Evolutionary conservation across 2,888 invertebrate genomes (phyloP).

Genomic region (Branchellion lobata): DNA sequence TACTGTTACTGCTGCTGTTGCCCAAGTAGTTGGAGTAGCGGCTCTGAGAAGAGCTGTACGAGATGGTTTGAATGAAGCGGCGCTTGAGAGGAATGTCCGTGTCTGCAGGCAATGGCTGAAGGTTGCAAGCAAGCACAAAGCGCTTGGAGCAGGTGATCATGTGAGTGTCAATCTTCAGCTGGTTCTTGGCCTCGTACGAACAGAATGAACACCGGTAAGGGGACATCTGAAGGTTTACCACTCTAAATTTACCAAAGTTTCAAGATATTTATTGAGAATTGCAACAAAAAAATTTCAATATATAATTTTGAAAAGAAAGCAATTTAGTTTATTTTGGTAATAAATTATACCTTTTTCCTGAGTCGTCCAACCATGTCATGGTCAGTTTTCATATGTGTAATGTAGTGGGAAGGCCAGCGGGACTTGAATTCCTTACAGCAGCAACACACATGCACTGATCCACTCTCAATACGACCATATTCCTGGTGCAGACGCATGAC

Average conservation of each 20-base stretch:
- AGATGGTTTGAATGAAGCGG: constrained; percentile 29
- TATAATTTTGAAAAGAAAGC: neutral
- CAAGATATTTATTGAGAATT: no score
- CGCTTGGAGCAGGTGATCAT: constrained; percentile 44
- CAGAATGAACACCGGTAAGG: constrained; percentile 43
- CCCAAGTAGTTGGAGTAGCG: constrained; percentile 36
- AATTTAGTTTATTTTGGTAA: no score
- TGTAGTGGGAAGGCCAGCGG: constrained; percentile 44
- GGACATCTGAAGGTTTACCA: constrained; percentile 35
- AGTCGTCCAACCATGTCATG: constrained; percentile 39
- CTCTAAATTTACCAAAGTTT: neutral
- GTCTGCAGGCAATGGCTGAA: constrained; percentile 48
- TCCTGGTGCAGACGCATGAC: constrained; percentile 50
- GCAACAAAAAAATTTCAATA: no score
- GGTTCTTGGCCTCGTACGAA: constrained; percentile 47
- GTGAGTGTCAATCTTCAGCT: constrained; percentile 45
- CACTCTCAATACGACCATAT: constrained; percentile 46
- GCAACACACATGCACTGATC: constrained; percentile 43
- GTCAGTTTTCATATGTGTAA: constrained; percentile 43
- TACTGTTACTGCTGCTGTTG: constrained; percentile 6
- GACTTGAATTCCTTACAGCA: constrained; percentile 44
- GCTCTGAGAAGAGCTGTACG: constrained; percentile 20
- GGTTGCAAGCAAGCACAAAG: constrained; percentile 44
- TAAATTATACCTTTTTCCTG: constrained; percentile 25
- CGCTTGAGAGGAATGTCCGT: constrained; percentile 45